phyloP scores from a whole-genome alignment of 2,113 vertebrate genomes.

The Dicaeum eximium region DNA sequence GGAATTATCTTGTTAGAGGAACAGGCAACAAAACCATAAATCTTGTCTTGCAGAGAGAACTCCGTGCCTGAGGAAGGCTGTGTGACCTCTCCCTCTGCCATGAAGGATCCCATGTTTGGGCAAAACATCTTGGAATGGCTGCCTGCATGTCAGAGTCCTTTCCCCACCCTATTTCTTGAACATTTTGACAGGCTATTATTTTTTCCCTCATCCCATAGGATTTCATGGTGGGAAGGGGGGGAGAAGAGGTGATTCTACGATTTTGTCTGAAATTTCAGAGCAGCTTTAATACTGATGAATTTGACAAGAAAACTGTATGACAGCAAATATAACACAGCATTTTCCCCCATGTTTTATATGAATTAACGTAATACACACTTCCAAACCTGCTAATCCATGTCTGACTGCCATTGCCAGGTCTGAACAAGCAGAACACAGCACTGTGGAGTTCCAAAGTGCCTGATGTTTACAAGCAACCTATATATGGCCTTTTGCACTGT shows the following conservation, averaged over 20 bases:
- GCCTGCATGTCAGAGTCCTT: not conserved
- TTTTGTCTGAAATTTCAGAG: not conserved
- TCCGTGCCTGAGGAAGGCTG: not conserved
- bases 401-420: not conserved
- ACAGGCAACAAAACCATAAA: not conserved
- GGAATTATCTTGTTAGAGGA: not conserved
- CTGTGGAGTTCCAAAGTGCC: not conserved
- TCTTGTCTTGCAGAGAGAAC: not conserved
- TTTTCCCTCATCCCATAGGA: not conserved
- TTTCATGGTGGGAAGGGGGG: not conserved
- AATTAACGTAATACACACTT: not conserved
- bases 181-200: not conserved
- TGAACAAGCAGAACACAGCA: not conserved
- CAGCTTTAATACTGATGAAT: not conserved
- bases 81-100: not conserved
- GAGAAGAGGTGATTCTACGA: not conserved
- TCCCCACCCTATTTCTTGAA: not conserved
- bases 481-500: not conserved
- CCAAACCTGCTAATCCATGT: not conserved
- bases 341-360: accelerated
- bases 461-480: not conserved
- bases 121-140: not conserved
- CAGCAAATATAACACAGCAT: not conserved
- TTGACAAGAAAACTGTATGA: not conserved
- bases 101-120: not conserved